These are phyloP conservation scores for Hypomecis atomaria DNA, from an alignment of 2,888 invertebrate genomes.

Conservation along the genomic window DNA sequence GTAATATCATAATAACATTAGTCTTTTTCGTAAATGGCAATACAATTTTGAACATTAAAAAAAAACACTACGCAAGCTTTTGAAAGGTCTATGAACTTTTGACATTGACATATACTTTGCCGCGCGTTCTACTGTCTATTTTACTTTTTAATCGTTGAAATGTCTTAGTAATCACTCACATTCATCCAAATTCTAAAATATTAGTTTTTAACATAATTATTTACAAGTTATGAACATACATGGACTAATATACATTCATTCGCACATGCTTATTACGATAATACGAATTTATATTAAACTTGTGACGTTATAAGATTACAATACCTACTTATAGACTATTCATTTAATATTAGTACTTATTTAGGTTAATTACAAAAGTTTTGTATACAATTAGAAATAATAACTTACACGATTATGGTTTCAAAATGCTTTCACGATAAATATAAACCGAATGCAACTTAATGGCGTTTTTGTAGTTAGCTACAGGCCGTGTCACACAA, in stretches of 20 bases:
- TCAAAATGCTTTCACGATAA: constrained; percentile 21
- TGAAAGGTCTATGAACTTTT: constrained; percentile 42
- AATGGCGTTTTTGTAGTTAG: too few relatives aligned
- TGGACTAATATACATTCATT: constrained; percentile 8
- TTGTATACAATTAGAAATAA: constrained; percentile 16
- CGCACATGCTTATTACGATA: constrained; percentile 25
- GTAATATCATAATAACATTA: constrained; percentile 66
- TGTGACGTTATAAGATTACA: constrained; percentile 36
- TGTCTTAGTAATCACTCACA: constrained; percentile 18
- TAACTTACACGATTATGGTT: constrained; percentile 1
- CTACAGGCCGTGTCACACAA: too few relatives aligned
- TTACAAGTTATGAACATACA: constrained; percentile 29
- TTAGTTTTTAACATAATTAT: constrained; percentile 38
- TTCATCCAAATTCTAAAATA: constrained; percentile 23
- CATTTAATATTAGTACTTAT: constrained; percentile 24
- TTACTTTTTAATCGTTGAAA: constrained; percentile 17
- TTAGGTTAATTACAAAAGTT: constrained; percentile 22
- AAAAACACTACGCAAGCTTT: constrained; percentile 54
- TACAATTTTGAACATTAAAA: constrained; percentile 80
- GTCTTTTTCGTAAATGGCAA: constrained; percentile 82
- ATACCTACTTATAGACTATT: constrained; percentile 13
- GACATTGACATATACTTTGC: constrained; percentile 39
- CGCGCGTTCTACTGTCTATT: constrained; percentile 35
- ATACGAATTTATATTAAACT: constrained; percentile 29
- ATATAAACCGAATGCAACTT: not conserved